Evolutionary conservation across 2,797 vertebrate species (phyloP), one percentile per base, ranked within the genome.

Genomic region (Melanotaenia trifasciata): DNA sequence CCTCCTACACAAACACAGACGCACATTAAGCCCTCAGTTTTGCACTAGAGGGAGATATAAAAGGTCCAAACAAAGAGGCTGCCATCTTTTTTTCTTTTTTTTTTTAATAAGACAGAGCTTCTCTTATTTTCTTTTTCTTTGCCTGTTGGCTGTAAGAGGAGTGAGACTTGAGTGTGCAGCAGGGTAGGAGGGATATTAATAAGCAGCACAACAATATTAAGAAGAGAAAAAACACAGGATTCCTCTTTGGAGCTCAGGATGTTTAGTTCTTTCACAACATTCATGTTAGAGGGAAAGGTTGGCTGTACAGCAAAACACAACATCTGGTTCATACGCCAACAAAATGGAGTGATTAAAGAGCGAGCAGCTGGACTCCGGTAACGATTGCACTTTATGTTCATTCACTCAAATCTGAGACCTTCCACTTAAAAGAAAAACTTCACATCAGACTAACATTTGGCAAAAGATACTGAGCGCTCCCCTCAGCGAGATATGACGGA

Each of bases 401-500:
- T 71, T 66, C 61, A 70, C 53, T 3, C 36, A n/a, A 35, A 54
- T 62, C 58, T 11, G 64, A 10, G 22, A 33, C 32, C 12, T 28
- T 72, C 63, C 66, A 6, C 35, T 33, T 64, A 32, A 1, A n/a
- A 56, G 22, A 64, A 59, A 20, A 59, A 71, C 56, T 70, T n/a
- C 50, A 16, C 26, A 12, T 72, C 66, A 28, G 47, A 54, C 13
- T 13, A 24, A 60, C 62, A 72, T 76, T 77, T 69, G 66, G 76
- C 28, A 47, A 50, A 58, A 54, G 59, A 51, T 35, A n/a, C 43
- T 51, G 43, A 69, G 58, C 12, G 2, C 20, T 8, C 45, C 45
- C 62, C 64, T 96, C 95, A 99, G 91, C 97, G 96, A 64, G 98
- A 99, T 66, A 99, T 93, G 69, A 99, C 97, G 0, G 98, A 99